Conservation (phyloP, 1,140 invertebrate genomes). For the Gyrodactylus bullatarudis region DNA sequence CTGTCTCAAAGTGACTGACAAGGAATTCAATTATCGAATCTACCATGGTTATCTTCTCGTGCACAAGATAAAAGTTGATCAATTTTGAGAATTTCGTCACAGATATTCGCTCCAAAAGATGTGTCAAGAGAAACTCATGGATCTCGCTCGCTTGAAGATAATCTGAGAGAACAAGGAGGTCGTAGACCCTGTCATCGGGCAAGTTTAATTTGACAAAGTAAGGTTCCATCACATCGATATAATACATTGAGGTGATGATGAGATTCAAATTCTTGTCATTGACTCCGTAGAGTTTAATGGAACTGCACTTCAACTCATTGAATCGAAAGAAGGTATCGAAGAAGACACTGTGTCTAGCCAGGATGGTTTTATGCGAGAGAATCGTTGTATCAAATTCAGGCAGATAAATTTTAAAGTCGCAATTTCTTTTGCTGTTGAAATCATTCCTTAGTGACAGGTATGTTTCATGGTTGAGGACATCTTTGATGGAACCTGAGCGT, state of each 20-base stretch:
- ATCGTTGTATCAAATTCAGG: neutral
- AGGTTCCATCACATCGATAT: neutral
- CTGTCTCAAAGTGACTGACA: neutral
- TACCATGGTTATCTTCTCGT: neutral
- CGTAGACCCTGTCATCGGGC: neutral
- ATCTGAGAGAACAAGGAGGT: neutral
- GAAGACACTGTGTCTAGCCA: neutral
- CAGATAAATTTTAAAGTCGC: neutral
- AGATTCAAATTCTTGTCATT: neutral
- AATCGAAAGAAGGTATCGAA: neutral
- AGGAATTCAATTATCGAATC: neutral
- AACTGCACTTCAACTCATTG: neutral
- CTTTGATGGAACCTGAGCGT: too few relatives aligned
- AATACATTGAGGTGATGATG: neutral
- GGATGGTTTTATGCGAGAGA: neutral
- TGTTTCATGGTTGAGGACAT: neutral
- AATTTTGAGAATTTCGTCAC: neutral
- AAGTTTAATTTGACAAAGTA: neutral
- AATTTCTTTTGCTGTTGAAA: neutral
- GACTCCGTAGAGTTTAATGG: neutral
- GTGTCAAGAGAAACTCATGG: neutral
- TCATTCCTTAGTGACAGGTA: neutral
- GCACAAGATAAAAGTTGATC: neutral
- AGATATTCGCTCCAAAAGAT: neutral
- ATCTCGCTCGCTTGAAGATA: neutral